Base-by-base conservation (phyloP, 2,888 invertebrate species). In the Eupithecia centaureata region DNA sequence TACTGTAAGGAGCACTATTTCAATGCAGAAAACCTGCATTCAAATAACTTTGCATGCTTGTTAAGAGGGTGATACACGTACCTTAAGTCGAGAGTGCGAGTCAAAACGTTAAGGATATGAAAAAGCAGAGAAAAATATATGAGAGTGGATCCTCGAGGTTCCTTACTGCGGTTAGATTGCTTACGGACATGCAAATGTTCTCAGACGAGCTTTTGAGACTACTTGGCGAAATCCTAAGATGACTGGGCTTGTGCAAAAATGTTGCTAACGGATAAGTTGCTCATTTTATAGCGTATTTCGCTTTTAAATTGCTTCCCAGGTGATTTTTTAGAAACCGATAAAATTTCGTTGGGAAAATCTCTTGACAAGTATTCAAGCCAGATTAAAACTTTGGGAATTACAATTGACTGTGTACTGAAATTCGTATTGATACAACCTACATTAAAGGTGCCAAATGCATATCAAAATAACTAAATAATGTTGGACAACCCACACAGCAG, bases 41-140 rank as follows among this genome's bases (percentile, higher is more conserved):
- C 79, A 81, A 72, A 76, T 73, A 80, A 81, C 75, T 77, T 76
- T 77, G 75, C 77, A 63, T 70, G 80, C 79, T 82, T 78, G 75
- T 82, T 82, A 83, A 78, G 78, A 70, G 72, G 72, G 80, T 80
- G 80, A 82, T 83, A 83, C 80, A 83, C 81, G 77, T 73, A 77
- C n/a, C n/a, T n/a, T n/a, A 73, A 78, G 79, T 77, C 52, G 74
- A 72, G 79, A 80, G 83, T 78, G 78, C 81, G 78, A 83, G 82
- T 84, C 77, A 80, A 81, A 84, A 85, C 78, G 77, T 82, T 78
- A 81, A 80, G 79, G 76, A 83, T 76, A 81, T 81, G 80, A 82
- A 83, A 56, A 82, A 80, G 79, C 76, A 79, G 81, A 80, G 61
- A 78, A 77, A 83, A 85, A 67, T 61, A 75, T 74, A 77, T 71